Percentiles rank a stretch among this genome's conserved stretches.
These are phyloP conservation scores for Cryptocheilus praepositus DNA, from an alignment of 2,888 invertebrate species.

Conservation along the genomic window DNA sequence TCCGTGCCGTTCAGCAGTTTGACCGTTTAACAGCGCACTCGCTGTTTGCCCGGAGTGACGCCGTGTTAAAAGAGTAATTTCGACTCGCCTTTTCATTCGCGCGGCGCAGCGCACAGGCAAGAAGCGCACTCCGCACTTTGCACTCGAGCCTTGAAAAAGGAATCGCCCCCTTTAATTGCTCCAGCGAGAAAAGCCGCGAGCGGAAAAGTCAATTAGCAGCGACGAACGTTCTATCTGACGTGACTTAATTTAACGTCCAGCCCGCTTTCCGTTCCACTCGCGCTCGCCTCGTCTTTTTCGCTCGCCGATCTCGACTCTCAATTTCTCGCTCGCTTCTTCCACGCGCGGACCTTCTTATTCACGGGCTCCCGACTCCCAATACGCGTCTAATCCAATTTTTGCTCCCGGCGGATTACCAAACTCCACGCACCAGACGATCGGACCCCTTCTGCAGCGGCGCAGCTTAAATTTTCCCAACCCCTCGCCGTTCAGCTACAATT, in stretches of 20 bases:
- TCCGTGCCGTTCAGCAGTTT: too few species aligned
- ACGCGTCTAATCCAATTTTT: constrained; percentile 40
- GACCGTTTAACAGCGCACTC: too few species aligned
- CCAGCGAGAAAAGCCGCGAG: constrained; percentile 34
- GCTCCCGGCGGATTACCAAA: constrained; percentile 11
- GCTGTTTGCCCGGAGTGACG: too few species aligned
- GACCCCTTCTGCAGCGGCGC: not conserved
- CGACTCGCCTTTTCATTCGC: too few species aligned
- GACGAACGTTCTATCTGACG: constrained; percentile 34
- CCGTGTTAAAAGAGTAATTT: too few species aligned
- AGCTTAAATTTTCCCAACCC: not conserved
- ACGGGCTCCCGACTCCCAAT: constrained; percentile 8
- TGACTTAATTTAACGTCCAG: constrained; percentile 44
- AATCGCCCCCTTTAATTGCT: constrained; percentile 32
- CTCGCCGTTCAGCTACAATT: not conserved
- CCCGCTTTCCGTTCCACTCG: not conserved
- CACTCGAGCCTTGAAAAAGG: constrained; percentile 20
- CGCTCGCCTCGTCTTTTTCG: constrained; percentile 20
- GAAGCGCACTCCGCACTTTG: not conserved
- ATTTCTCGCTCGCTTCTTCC: constrained; percentile 16
- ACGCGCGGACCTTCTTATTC: constrained; percentile 10
- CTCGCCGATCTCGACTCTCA: constrained; percentile 4
- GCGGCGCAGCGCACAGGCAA: not conserved
- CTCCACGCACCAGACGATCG: constrained; percentile 15
- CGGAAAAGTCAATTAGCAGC: constrained; percentile 49